phyloP scores from a whole-genome alignment of 1,140 invertebrate species.

The Drosophila kepulauana region DNA sequence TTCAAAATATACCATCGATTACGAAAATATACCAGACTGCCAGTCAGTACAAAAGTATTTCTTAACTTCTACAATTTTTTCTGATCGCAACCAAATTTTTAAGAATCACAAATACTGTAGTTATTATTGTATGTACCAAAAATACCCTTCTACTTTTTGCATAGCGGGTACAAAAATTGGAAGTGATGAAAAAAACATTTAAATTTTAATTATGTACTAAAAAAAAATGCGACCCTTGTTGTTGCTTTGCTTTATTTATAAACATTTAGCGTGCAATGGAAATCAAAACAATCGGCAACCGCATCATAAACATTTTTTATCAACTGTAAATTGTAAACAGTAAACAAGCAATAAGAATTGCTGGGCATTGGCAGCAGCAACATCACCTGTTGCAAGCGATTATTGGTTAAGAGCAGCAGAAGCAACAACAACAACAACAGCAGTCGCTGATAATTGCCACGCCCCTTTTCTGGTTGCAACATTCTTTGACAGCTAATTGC shows the following conservation, averaged over 20 bases:
- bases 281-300: slow-evolving; percentile 55
- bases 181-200: slow-evolving; percentile 55
- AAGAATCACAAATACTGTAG: too few species aligned
- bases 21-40: too few species aligned
- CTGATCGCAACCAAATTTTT: slow-evolving; percentile 41
- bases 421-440: slow-evolving; percentile 25
- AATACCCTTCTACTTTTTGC: too few species aligned
- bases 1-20: too few species aligned
- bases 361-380: slow-evolving; percentile 7
- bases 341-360: slow-evolving; percentile 6
- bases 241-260: slow-evolving; percentile 50
- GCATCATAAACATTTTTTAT: slow-evolving; percentile 23
- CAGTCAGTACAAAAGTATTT: too few species aligned
- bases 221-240: slow-evolving; percentile 45
- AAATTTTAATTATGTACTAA: slow-evolving; percentile 64
- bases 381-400: slow-evolving; percentile 63
- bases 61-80: too few species aligned
- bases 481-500: slow-evolving; percentile 60
- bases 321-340: slow-evolving; percentile 18
- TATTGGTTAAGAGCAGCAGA: slow-evolving; percentile 12
- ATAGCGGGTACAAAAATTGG: too few species aligned
- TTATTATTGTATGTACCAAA: too few species aligned
- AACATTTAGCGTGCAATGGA: slow-evolving; percentile 54
- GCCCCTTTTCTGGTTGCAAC: slow-evolving; percentile 18
- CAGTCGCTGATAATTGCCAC: slow-evolving; percentile 39